Percentiles rank a stretch among this genome's conserved stretches.
Evolutionary conservation across 2,113 vertebrate species (phyloP).

Genomic region (Dipodomys spectabilis): DNA sequence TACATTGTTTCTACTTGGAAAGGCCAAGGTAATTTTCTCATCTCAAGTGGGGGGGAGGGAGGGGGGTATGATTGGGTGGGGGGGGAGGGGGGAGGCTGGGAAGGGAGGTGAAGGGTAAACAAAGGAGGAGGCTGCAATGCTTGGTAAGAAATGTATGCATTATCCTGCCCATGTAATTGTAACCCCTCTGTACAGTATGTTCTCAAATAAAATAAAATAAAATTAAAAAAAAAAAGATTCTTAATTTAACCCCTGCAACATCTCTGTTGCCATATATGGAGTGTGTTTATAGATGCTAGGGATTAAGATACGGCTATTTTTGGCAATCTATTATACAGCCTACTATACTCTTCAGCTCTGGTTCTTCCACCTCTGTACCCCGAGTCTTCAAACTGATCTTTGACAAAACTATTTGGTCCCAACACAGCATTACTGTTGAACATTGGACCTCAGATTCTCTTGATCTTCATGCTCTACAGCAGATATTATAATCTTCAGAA

Average conservation of each 20-base stretch:
- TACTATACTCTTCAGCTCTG: background rate
- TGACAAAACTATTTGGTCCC: background rate
- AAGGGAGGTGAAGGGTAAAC: too few species aligned
- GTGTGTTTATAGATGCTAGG: background rate
- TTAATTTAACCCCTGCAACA: background rate
- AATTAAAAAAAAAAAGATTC: too few species aligned
- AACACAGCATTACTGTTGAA: background rate
- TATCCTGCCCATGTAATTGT: too few species aligned
- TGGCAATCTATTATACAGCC: background rate
- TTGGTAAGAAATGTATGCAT: too few species aligned
- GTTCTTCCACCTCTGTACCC: background rate
- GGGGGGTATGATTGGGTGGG: too few species aligned
- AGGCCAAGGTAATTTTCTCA: background rate
- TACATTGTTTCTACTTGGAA: background rate
- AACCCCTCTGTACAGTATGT: too few species aligned
- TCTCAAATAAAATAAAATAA: too few species aligned
- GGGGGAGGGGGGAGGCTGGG: too few species aligned
- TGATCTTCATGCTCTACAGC: background rate
- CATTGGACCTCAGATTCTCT: background rate
- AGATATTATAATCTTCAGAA: background rate
- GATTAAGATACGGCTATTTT: background rate
- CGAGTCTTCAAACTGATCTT: background rate
- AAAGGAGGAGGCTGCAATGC: too few species aligned
- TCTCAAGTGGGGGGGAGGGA: too few species aligned
- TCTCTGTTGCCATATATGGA: background rate